Conservation (phyloP, 1,140 invertebrate genomes). For the Drusus annulatus region DNA sequence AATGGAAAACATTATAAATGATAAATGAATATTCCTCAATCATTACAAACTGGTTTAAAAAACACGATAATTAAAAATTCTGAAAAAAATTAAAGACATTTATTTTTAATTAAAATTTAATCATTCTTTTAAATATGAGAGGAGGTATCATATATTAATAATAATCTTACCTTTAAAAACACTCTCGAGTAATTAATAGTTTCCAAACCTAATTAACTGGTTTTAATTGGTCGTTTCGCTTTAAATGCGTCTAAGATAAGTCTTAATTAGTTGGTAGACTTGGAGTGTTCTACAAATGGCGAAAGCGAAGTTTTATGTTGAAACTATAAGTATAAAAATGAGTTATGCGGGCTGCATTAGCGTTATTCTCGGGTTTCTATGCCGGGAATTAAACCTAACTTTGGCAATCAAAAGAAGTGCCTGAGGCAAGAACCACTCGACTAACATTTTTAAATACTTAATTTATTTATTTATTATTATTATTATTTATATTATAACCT, state of each 20-base stretch:
- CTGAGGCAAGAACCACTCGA: too few species aligned
- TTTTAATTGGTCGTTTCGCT: constrained; percentile 33
- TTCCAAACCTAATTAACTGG: constrained; percentile 15
- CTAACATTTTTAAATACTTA: too few species aligned
- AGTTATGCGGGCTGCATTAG: constrained; percentile 10
- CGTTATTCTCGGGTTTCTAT: not conserved
- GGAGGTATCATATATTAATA: not conserved
- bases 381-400: not conserved
- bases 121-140: too few species aligned
- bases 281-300: not conserved
- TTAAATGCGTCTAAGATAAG: constrained; percentile 8
- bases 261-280: constrained; percentile 23
- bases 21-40: too few species aligned
- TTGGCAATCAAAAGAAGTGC: not conserved
- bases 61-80: too few species aligned
- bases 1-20: too few species aligned
- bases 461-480: too few species aligned
- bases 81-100: too few species aligned
- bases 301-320: not conserved
- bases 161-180: constrained; percentile 11
- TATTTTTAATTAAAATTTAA: too few species aligned
- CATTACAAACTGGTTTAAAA: too few species aligned
- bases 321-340: constrained; percentile 26
- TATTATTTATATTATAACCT: too few species aligned
- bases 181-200: not conserved